phyloP scores from a whole-genome alignment of 2,797 vertebrate genomes.

The Dermochelys coriacea region DNA sequence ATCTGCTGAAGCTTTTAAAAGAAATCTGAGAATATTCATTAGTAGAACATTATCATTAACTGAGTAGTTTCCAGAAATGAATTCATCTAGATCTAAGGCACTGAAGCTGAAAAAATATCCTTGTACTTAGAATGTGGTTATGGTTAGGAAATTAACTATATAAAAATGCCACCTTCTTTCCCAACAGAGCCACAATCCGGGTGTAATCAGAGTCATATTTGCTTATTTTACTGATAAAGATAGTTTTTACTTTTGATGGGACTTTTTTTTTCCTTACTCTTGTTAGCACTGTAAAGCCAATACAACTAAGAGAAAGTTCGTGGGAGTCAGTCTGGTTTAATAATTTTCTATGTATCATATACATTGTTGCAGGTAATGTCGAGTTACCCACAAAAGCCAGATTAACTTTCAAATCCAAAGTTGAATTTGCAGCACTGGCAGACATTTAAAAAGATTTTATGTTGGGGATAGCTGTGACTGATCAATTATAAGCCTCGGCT shows the following conservation, averaged over 20 bases:
- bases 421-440: not conserved
- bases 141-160: not conserved
- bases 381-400: not conserved
- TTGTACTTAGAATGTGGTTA: not conserved
- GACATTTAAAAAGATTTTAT: conserved; percentile 6
- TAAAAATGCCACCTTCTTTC: not conserved
- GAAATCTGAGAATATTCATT: conserved; percentile 7
- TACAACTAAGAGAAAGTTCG: not conserved
- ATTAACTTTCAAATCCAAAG: not conserved
- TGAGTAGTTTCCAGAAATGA: not conserved
- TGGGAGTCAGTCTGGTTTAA: not conserved
- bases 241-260: not conserved
- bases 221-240: not conserved
- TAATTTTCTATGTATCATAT: not conserved
- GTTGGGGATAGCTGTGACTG: not conserved
- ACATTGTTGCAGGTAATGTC: not conserved
- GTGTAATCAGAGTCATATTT: conserved; percentile 12
- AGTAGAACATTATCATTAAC: not conserved
- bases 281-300: not conserved
- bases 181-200: not conserved
- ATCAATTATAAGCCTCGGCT: not conserved
- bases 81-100: conserved; percentile 16
- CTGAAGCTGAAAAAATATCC: conserved; percentile 4
- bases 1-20: conserved; percentile 38
- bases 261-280: not conserved